Evolutionary conservation across 2,797 vertebrate species (phyloP), one percentile per base, ranked within the genome.

Genomic region (Florisuga fusca): DNA sequence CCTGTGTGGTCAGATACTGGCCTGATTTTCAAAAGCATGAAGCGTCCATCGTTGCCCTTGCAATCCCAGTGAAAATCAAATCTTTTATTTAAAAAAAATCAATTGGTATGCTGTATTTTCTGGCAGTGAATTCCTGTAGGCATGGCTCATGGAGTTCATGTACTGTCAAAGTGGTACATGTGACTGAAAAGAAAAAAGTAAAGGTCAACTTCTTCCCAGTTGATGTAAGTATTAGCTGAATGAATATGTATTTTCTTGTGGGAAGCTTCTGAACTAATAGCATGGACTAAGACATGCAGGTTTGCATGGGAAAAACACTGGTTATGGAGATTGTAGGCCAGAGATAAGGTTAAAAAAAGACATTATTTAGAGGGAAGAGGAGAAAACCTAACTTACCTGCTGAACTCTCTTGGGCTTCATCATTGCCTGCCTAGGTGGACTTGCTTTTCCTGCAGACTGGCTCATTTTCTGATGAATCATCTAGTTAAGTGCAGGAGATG

Each of bases 391-490:
- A 72, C 16, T 80, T 89, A 20, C 0, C n/a, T 80, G 2, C 23
- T 61, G 15, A 81, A 73, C 10, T 58, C 20, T 76, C 10, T 59
- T 3, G 9, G 51, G 38, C 20, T 74, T 81, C 20, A 5, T 78
- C 76, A 89, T 91, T 75, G 45, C 68, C 34, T 73, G 0, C 78
- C 66, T 55, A 63, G 84, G n/a, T 61, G 64, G 78, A 67, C 74
- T 89, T 73, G 25, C 34, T 72, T 72, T 82, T 94, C 90, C 33
- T 90, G 58, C 63, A 69, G 66, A n/a, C 41, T 68, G 80, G 38
- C 50, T 66, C 54, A 26, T 69, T 81, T 92, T 81, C 58, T 91
- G 89, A 93, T 96, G 82, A 95, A 95, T 95, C 89, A 90, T 93
- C 48, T 75, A 18, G 51, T 92, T 87, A 95, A 92, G 89, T 73